Evolutionary conservation across 2,888 invertebrate species (phyloP), one percentile per base, ranked within the genome.

Genomic region (Liodrosophila aerea): DNA sequence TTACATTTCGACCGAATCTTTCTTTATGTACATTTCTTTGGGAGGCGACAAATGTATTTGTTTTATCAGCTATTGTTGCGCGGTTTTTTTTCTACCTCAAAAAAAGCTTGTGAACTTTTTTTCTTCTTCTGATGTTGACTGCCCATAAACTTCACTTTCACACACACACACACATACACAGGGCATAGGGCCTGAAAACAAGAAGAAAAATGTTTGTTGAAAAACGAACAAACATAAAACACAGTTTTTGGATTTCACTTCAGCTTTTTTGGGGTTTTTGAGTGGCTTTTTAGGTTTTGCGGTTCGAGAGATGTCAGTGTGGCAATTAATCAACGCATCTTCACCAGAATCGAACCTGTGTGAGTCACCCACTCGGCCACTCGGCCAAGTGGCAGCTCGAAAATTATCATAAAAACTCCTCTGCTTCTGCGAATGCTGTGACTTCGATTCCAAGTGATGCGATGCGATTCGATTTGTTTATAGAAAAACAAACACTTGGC

Each of bases 311-410:
- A 54, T 76, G 78, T 83, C 84, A 83, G 78, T 67, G 36, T 54
- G 75, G 78, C 82, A 81, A 80, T 80, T 84, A 84, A 80, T 80
- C 80, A 80, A 77, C 77, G 82, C 80, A 84, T 80, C 84, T 84
- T 62, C 68, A 63, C 40, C 54, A 57, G 64, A 64, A 37, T 39
- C 49, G 27, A 40, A 33, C 18, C 11, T 29, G n/a, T 29, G 58
- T 68, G 68, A 68, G 54, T 68, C 68, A 69, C 53, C 64, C 64
- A 60, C 60, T 15, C 27, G 37, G 54, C 64, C 64, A 60, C 60
- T 15, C 27, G 37, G 54, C 16, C 36, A 57, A 41, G 47, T 50
- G 63, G 51, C 50, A 50, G 5, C 44, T 52, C 30, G 18, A 52
- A 5, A 22, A 22, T 22, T 22, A 22, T 4, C 22, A 22, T 22